Base-by-base conservation (phyloP, 92 coral and sea anemone genomes). In the Desmophyllum pertusum region DNA sequence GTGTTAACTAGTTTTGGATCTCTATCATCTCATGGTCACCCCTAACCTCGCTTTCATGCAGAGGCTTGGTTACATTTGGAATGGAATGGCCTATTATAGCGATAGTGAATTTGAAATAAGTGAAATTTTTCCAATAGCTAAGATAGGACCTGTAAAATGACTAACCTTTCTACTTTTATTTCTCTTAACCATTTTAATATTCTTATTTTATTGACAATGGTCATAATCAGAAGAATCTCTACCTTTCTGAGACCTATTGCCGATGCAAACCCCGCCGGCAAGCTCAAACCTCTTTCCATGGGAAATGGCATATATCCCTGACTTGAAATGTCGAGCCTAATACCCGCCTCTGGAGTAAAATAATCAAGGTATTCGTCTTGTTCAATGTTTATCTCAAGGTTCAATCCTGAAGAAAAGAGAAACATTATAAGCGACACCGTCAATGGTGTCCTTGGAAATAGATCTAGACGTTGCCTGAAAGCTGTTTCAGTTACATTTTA, bases 231-330 rank as follows among this genome's bases (percentile, higher is more conserved):
- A 1, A 18, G 1, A 41, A 5, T 27, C 5, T 48, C 66, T 50
- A 91, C 94, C 92, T 88, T 84, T 62, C 92, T 57, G 10, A 91
- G 80, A 30, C 94, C 94, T 10, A 75, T 84, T 0, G 92, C 65
- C n/a, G 90, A 53, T 13, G 88, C 87, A 48, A 89, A 84, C 3
- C 94, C 94, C 0, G 89, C 88, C 10, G 94, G 55, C 41, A 91
- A 31, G 45, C 94, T 91, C 11, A 91, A 71, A 6, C 94, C 94
- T 62, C 75, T 88, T 77, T 91, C 94, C 50, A 91, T 40, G 21
- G 94, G 94, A 65, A 90, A 88, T 27, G 94, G 90, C 90, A 88
- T 88, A 38, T 91, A 48, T 5, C 94, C 92, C 46, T 88, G 91
- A 41, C 55, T 85, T 3, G 92, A 80, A 15, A 91, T 88, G 19